Conservation (phyloP, 2,888 invertebrate genomes). For the Leptinotarsa tumamoca region DNA sequence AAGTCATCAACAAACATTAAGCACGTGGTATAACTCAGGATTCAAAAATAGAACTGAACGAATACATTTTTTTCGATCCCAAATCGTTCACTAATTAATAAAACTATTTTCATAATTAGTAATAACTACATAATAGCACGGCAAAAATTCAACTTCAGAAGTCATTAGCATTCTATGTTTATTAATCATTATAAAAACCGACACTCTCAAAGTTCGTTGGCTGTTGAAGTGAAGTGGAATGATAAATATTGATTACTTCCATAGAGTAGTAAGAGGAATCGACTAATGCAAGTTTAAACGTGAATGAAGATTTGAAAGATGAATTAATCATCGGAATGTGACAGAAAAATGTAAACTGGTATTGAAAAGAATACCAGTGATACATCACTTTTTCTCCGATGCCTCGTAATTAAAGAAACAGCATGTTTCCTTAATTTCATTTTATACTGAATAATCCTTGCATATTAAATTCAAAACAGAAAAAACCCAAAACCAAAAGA, state of each 20-base stretch:
- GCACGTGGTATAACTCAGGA: neutral
- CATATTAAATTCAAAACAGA: too few relatives aligned
- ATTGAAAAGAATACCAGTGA: too few relatives aligned
- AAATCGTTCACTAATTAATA: neutral
- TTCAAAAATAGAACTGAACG: neutral
- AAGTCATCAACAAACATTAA: neutral
- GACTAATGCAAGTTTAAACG: neutral
- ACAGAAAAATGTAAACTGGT: neutral
- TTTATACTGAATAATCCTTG: too few relatives aligned
- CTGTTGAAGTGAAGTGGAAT: constrained; percentile 1
- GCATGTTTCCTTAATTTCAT: too few relatives aligned
- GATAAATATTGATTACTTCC: constrained; percentile 6
- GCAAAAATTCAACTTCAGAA: neutral
- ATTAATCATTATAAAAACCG: neutral
- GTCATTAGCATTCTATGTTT: constrained; percentile 4
- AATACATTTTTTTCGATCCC: neutral
- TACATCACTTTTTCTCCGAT: too few relatives aligned
- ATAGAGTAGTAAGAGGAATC: neutral
- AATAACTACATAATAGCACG: neutral
- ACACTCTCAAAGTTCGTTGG: constrained; percentile 3
- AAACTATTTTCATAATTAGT: neutral
- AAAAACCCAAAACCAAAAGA: too few relatives aligned
- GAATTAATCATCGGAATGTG: neutral
- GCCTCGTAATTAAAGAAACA: too few relatives aligned
- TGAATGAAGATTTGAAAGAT: neutral